Conservation (phyloP, 2,113 vertebrate species). For the Hippolais icterina region DNA sequence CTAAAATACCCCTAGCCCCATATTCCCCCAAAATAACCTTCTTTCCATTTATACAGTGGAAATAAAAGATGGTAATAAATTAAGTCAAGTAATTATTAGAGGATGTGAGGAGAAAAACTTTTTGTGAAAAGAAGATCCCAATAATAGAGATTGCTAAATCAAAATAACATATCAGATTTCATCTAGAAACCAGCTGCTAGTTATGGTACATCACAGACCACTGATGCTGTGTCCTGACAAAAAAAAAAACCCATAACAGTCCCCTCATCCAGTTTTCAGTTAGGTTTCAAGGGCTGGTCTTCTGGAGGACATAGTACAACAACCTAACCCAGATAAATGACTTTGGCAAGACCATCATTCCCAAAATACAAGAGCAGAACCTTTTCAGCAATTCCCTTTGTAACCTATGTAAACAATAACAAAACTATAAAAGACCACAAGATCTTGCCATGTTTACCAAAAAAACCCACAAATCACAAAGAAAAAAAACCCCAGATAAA, state of each 20-base stretch:
- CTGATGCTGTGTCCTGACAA: neutral
- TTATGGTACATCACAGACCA: neutral
- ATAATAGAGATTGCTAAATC: neutral
- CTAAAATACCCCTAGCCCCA: neutral
- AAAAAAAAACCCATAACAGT: neutral
- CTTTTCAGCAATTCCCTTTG: neutral
- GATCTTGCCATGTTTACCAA: neutral
- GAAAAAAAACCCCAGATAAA: neutral
- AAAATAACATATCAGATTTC: neutral
- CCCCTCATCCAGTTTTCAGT: neutral
- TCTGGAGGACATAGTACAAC: neutral
- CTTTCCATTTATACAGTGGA: neutral
- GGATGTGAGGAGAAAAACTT: neutral
- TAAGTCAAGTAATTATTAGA: neutral
- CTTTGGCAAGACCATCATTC: neutral
- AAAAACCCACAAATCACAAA: neutral
- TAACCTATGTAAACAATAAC: neutral
- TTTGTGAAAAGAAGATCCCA: neutral
- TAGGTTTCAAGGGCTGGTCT: neutral
- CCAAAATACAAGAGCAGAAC: neutral
- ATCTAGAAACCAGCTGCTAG: neutral
- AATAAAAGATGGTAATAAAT: neutral
- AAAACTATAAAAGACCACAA: neutral
- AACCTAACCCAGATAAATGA: neutral
- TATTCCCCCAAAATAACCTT: neutral